Conservation (phyloP, 2,888 invertebrate genomes). For the Cheilosia impressa region DNA sequence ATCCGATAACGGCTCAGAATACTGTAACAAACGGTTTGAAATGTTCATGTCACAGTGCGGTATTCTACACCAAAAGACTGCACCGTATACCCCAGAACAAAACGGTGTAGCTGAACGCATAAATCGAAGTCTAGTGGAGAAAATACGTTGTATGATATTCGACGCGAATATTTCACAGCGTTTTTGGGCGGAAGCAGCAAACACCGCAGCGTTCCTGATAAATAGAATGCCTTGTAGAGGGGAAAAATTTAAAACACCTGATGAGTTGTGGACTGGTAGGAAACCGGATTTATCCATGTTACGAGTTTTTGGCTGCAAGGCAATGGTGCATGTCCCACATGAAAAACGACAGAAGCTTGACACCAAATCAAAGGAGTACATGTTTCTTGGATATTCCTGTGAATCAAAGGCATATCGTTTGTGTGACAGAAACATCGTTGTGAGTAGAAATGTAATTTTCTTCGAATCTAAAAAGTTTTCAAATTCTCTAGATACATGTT, state of each 20-base stretch:
- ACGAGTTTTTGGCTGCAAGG: slow-evolving; percentile 73
- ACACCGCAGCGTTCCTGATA: slow-evolving; percentile 64
- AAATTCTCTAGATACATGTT: no score
- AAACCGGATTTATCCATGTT: slow-evolving; percentile 64
- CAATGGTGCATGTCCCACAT: slow-evolving; percentile 63
- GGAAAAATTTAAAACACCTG: slow-evolving; percentile 51
- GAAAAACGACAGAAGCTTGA: slow-evolving; percentile 55
- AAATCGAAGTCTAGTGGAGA: slow-evolving; percentile 76
- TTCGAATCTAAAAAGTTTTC: slow-evolving; percentile 42
- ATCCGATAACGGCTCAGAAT: no score
- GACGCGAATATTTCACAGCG: no score
- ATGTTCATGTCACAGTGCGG: no score
- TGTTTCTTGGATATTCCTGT: slow-evolving; percentile 68
- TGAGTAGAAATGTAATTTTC: slow-evolving; percentile 65
- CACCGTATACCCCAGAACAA: no score
- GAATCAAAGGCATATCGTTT: slow-evolving; percentile 64
- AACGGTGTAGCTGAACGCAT: no score
- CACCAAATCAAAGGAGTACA: slow-evolving; percentile 61
- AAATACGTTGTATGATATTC: slow-evolving; percentile 72
- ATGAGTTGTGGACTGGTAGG: slow-evolving; percentile 64
- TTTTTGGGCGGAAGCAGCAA: slow-evolving; percentile 69
- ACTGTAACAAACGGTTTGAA: no score
- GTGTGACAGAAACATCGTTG: slow-evolving; percentile 55
- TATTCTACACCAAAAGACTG: no score
- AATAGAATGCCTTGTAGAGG: slow-evolving; percentile 69